Base-by-base conservation (phyloP, 2,113 vertebrate species). In the Pogona vitticeps region DNA sequence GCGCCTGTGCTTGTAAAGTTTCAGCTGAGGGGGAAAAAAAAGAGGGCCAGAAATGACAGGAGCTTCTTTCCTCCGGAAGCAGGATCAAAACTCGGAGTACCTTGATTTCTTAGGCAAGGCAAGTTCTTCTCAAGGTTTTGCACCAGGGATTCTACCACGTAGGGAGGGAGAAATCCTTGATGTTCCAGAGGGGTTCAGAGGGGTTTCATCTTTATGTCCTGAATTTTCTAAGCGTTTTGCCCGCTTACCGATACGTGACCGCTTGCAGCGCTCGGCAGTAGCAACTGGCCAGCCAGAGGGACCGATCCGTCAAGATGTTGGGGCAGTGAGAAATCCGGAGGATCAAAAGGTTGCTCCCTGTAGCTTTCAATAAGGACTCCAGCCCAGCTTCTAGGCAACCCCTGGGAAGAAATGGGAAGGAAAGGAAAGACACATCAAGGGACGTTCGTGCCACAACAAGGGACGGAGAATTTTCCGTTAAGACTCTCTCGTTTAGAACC, bases 231-330 rank as follows among this genome's bases (percentile, higher is more conserved):
- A 10, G 46, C 46, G 46, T 10, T 46, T 8, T 28, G 59, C n/a
- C 40, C 6, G 21, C 2, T 80, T 89, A 99, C 99, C 99, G 97
- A 95, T 99, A 99, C 1, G 99, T 99, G 88, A 99, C 98, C 0
- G 99, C 99, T 94, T 99, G 99, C 84, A 99, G 97, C 15, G 98
- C 98, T 0, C 99, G 97, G 95, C 99, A 99, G 96, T 99, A 99
- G 97, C 99, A 99, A 97, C 99, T 99, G 91, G 99, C 99, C 96
- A 99, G 94, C 99, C 99, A 99, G 88, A 99, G 98, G 0, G 98
- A 99, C 89, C 99, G 98, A 91, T 99, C 99, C 0, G 99, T 99
- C 95, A 99, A 97, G 93, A 99, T 97, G 94, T 99, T 99, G 91
- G 99, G 98, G 94, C 99, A 99, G 95, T 99, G 99, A 0, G 99